Base-by-base conservation (phyloP, 2,888 invertebrate species). In the Aspidiotus rigidus region DNA sequence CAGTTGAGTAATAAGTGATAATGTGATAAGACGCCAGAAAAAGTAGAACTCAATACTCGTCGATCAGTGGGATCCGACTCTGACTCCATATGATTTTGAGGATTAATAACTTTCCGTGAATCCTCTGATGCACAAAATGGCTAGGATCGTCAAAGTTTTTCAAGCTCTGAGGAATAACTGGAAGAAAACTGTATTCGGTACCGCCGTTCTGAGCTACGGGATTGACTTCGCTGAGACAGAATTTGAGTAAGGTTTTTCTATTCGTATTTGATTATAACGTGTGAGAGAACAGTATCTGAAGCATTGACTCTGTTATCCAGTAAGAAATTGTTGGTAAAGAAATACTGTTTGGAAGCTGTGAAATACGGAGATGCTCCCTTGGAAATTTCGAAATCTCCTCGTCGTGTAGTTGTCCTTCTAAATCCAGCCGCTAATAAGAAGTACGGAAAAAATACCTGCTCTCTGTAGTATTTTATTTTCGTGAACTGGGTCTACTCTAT, bases 361-460 rank as follows among this genome's bases (percentile, higher is more conserved):
- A 80, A 80, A 74, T 88, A 86, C 79, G 92, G 93, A 2, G 84
- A 88, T 72, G 76, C 81, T 70, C 78, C 84, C 5, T 80, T 88
- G 61, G 80, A 83, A 1, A 77, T 81, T 71, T 81, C 83, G 0
- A 77, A 81, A 39, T 83, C 84, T 73, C 87, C 89, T 0, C 85
- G 88, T 72, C 85, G 86, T 72, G 81, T 96, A 0, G 89, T 93
- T 0, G 89, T 97, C 0, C 87, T 96, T 74, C 80, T 96, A 64
- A 96, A 96, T 80, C 95, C 96, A 17, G 90, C 88, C 28, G 91
- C 95, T 0, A 90, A 90, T 74, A 88, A 87, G 77, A 85, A 90
- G 81, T 84, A 75, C 61, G 28, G 6, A 40, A 15, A 54, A 9
- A 59, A 53, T 62, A 55, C 13, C 28, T 62, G 17, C 40, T 8